Evolutionary conservation across 2,888 invertebrate species (phyloP).

Genomic region (Barypeithes pellucidus): DNA sequence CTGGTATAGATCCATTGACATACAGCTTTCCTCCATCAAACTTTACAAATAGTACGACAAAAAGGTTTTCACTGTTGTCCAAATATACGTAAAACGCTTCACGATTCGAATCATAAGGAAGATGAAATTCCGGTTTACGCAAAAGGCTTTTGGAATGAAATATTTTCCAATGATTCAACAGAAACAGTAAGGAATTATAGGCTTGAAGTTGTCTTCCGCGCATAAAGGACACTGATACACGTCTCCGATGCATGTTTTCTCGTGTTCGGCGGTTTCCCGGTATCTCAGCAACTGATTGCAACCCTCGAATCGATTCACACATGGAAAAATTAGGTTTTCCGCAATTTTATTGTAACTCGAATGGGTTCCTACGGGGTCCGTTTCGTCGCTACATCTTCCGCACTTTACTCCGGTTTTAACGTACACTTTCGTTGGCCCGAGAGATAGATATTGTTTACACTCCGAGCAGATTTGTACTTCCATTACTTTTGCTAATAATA

Average conservation of each 20-base stretch:
- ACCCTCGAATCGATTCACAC: conserved; percentile 8
- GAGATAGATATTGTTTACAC: conserved; percentile 16
- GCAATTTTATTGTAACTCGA: conserved; percentile 5
- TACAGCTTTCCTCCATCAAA: neutral
- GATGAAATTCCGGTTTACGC: neutral
- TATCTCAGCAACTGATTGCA: neutral
- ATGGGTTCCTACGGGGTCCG: neutral
- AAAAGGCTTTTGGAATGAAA: neutral
- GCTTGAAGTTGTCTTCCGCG: neutral
- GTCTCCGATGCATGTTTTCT: neutral
- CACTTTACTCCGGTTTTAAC: neutral
- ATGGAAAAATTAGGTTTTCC: neutral
- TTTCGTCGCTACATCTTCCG: neutral
- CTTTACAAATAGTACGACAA: neutral
- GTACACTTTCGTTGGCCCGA: neutral
- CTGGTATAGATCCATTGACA: conserved; percentile 1
- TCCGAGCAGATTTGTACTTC: neutral
- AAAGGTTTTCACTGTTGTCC: neutral
- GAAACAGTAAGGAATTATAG: conserved; percentile 6
- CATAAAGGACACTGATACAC: neutral
- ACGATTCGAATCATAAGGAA: neutral
- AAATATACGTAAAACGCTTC: conserved; percentile 4
- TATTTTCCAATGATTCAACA: conserved; percentile 1
- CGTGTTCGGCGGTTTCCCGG: neutral
- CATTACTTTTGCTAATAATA: neutral